Conservation (phyloP, 2,113 vertebrate species). For the Dryoscopus gambensis region DNA sequence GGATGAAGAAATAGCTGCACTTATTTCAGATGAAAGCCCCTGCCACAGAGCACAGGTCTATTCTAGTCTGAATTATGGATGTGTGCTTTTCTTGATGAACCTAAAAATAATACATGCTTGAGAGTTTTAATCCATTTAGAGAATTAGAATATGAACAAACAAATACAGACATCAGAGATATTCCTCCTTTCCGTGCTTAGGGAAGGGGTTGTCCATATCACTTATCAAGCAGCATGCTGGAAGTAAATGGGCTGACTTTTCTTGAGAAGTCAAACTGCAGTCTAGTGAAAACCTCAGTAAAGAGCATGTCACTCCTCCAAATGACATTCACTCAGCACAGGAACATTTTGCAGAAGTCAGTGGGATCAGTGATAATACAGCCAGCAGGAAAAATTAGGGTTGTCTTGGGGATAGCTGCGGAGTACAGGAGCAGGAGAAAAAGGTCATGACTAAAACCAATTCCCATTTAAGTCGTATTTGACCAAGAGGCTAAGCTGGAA, state of each 20-base stretch:
- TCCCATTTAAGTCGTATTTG: not conserved
- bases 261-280: not conserved
- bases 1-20: not conserved
- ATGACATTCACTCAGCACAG: not conserved
- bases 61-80: conserved; percentile 29
- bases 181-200: not conserved
- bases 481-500: not conserved
- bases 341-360: not conserved
- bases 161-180: not conserved
- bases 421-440: not conserved
- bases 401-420: not conserved
- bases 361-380: not conserved
- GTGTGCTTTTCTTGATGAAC: not conserved
- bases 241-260: not conserved
- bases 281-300: not conserved
- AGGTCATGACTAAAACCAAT: not conserved
- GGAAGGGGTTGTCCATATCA: not conserved
- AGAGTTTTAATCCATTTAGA: not conserved
- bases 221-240: not conserved
- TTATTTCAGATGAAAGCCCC: not conserved
- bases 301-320: not conserved
- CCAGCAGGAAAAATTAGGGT: not conserved
- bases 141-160: not conserved
- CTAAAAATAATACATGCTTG: conserved; percentile 4
- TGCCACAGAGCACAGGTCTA: not conserved